phyloP scores from a whole-genome alignment of 2,888 invertebrate species.

The Craniophora ligustri region DNA sequence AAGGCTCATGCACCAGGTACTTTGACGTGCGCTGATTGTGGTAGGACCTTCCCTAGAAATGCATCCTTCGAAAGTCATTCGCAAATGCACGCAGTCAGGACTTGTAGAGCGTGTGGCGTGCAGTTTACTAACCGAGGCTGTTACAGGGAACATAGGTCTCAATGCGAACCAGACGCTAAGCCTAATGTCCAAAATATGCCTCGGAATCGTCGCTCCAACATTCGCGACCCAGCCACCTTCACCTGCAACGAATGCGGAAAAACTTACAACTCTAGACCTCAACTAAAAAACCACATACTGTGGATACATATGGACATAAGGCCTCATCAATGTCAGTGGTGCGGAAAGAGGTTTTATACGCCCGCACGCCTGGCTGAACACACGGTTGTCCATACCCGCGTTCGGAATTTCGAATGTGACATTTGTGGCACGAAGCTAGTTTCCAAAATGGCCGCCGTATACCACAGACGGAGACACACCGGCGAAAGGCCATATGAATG shows the following conservation, averaged over 20 bases:
- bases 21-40: slow-evolving; percentile 75
- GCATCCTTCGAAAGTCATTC: slow-evolving; percentile 73
- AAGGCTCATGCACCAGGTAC: slow-evolving; percentile 68
- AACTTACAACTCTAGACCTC: slow-evolving; percentile 74
- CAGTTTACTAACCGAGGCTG: slow-evolving; percentile 81
- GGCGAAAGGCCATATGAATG: slow-evolving; percentile 83
- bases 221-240: slow-evolving; percentile 77
- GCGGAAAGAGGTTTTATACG: slow-evolving; percentile 85
- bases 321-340: slow-evolving; percentile 85
- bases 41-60: slow-evolving; percentile 70
- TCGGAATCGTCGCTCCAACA: slow-evolving; percentile 70
- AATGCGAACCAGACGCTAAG: slow-evolving; percentile 79
- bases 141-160: slow-evolving; percentile 76
- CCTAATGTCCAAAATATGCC: slow-evolving; percentile 68
- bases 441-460: slow-evolving; percentile 81
- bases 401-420: slow-evolving; percentile 85
- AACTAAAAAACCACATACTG: slow-evolving; percentile 81
- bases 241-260: slow-evolving; percentile 81
- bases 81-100: slow-evolving; percentile 80
- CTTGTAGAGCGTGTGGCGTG: slow-evolving; percentile 73
- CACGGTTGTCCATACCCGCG: slow-evolving; percentile 85
- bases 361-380: slow-evolving; percentile 85
- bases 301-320: slow-evolving; percentile 85
- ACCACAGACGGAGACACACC: slow-evolving; percentile 82
- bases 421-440: slow-evolving; percentile 84